A percentile compares a stretch with the other conserved stretches of the same genome.
Conservation (phyloP, 2,113 vertebrate species). For the Zapus hudsonius region DNA sequence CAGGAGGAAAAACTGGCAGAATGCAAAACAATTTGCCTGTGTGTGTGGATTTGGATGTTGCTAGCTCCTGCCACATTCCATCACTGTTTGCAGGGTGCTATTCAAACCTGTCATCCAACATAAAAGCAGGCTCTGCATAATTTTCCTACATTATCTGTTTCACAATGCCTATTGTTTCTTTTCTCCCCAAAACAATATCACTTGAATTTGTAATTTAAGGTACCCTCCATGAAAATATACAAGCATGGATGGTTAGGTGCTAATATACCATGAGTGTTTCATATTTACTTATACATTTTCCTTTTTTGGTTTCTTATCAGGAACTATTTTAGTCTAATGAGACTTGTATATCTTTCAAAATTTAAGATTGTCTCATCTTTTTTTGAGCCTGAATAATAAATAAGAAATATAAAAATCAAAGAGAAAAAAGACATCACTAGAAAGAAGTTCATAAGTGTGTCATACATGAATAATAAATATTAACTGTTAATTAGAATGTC, state of each 20-base stretch:
- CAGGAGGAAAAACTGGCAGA: neutral
- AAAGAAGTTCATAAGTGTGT: neutral
- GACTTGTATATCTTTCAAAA: slow-evolving; percentile 18
- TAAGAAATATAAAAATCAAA: neutral
- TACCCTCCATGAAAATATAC: neutral
- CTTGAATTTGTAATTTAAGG: neutral
- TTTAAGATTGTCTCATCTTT: neutral
- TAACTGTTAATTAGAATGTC: neutral
- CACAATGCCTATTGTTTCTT: neutral
- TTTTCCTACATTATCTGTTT: neutral
- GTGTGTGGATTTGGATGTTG: slow-evolving; percentile 21
- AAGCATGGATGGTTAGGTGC: neutral
- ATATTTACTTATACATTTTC: neutral
- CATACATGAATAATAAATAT: neutral
- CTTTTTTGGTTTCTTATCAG: neutral
- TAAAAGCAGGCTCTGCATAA: neutral
- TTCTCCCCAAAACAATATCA: neutral
- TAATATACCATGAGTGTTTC: neutral
- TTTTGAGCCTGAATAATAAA: neutral
- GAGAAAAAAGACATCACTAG: neutral
- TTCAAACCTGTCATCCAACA: neutral
- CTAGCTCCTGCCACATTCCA: slow-evolving; percentile 12
- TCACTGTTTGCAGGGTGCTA: slow-evolving; percentile 38
- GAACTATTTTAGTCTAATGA: neutral
- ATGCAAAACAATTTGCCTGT: slow-evolving; percentile 55